Evolutionary conservation across 2,797 vertebrate genomes (phyloP).

Genomic region (Pseudopleuronectes americanus): DNA sequence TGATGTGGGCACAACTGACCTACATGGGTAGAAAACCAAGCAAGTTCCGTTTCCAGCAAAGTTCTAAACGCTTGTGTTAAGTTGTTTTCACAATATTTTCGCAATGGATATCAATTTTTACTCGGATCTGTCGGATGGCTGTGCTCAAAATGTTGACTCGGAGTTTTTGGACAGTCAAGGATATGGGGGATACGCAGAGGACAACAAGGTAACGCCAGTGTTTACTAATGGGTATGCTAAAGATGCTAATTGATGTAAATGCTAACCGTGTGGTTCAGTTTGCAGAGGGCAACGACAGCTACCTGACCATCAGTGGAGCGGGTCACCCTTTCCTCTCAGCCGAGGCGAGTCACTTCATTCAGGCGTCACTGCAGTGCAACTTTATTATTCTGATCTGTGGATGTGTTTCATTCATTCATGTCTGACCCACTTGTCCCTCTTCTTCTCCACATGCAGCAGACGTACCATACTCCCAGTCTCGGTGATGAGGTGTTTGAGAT

Average conservation of each 20-base stretch:
- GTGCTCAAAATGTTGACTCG: conserved; percentile 75
- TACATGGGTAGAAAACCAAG: conserved; percentile 15
- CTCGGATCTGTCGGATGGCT: conserved; percentile 78
- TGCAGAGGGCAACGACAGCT: conserved; percentile 85
- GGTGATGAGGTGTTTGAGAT: conserved; percentile 97
- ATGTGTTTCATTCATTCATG: not conserved
- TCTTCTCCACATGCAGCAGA: conserved; percentile 72
- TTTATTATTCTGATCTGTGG: too few relatives aligned
- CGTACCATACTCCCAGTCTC: conserved; percentile 93
- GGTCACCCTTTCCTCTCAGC: conserved; percentile 88
- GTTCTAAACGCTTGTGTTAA: not conserved
- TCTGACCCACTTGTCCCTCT: not conserved
- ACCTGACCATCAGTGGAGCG: conserved; percentile 86
- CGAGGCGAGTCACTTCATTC: conserved; percentile 81
- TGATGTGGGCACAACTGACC: not conserved
- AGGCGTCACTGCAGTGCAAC: not conserved
- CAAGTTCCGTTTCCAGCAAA: not conserved
- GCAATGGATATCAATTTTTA: conserved; percentile 85
- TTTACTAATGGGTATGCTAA: rapidly evolving
- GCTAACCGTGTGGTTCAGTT: conserved; percentile 75
- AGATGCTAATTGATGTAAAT: rapidly evolving
- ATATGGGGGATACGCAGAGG: conserved; percentile 74
- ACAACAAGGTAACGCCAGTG: conserved; percentile 71
- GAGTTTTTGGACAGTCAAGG: conserved; percentile 78
- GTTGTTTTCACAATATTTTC: not conserved